Conservation (phyloP, 1,140 invertebrate genomes). For the Tribolium madens region DNA sequence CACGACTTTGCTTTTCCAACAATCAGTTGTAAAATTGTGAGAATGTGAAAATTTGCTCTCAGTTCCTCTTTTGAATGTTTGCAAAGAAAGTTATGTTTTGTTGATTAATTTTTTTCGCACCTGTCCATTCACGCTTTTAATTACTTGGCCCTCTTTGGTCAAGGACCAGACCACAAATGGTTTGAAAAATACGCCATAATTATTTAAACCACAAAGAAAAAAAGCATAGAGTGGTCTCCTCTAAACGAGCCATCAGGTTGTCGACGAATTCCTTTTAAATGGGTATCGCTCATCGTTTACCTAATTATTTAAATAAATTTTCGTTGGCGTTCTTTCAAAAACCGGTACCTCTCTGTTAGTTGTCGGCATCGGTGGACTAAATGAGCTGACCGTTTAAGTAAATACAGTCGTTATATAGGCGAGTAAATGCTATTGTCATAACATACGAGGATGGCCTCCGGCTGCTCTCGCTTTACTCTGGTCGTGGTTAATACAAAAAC, state of each 20-base stretch:
- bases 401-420: conserved; percentile 49
- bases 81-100: conserved; percentile 13
- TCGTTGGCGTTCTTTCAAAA: conserved; percentile 32
- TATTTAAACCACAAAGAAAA: conserved; percentile 24
- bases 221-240: conserved; percentile 5
- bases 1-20: background rate
- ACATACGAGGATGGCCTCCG: conserved; percentile 40
- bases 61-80: background rate
- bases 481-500: conserved; percentile 44
- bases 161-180: too few species aligned
- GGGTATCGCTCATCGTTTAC: conserved; percentile 38
- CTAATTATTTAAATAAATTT: conserved; percentile 39
- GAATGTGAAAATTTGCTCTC: background rate
- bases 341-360: conserved; percentile 35
- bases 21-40: background rate
- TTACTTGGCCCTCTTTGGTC: too few species aligned
- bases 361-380: conserved; percentile 31
- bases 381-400: conserved; percentile 47
- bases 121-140: too few species aligned
- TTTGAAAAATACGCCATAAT: conserved; percentile 14
- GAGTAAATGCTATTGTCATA: conserved; percentile 49
- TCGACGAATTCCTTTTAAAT: conserved; percentile 37
- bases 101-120: background rate
- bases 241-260: conserved; percentile 29
- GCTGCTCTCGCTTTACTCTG: conserved; percentile 35